phyloP scores from a whole-genome alignment of 2,888 invertebrate species.

The Pecten maximus region DNA sequence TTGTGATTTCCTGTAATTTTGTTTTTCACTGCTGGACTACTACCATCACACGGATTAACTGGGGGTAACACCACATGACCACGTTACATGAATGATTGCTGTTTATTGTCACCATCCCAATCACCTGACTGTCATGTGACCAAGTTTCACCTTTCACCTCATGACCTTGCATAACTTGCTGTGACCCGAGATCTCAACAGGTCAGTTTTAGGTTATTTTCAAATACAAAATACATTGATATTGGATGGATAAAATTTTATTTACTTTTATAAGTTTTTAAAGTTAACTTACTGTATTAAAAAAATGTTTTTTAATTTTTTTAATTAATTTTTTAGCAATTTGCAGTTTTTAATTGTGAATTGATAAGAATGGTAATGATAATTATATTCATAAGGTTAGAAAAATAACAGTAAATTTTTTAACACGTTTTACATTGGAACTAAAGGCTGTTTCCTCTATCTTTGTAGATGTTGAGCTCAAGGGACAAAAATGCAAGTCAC shows the following conservation, averaged over 20 bases:
- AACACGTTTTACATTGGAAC: slow-evolving; percentile 17
- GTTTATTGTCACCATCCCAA: neutral
- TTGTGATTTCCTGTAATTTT: slow-evolving; percentile 11
- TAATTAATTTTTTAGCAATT: too few relatives aligned
- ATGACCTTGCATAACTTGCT: slow-evolving; percentile 37
- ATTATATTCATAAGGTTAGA: too few relatives aligned
- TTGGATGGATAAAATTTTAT: neutral
- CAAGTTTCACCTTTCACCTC: slow-evolving; percentile 38
- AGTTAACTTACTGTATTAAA: too few relatives aligned
- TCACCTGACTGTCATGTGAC: slow-evolving; percentile 41
- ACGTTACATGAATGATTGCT: neutral
- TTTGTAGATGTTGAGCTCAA: slow-evolving; percentile 24
- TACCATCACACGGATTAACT: slow-evolving; percentile 35
- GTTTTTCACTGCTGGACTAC: slow-evolving; percentile 24
- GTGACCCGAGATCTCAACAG: slow-evolving; percentile 33
- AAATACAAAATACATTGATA: neutral
- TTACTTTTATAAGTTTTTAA: too few relatives aligned
- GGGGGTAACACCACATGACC: slow-evolving; percentile 34
- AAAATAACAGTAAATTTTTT: neutral
- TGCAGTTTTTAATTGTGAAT: too few relatives aligned
- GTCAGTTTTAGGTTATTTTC: neutral
- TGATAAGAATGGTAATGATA: too few relatives aligned
- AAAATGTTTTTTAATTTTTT: too few relatives aligned
- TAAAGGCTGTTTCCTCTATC: slow-evolving; percentile 11
- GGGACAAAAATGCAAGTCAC: slow-evolving; percentile 18